Base-by-base conservation (phyloP, 2,113 vertebrate species). In the Saiga tatarica region DNA sequence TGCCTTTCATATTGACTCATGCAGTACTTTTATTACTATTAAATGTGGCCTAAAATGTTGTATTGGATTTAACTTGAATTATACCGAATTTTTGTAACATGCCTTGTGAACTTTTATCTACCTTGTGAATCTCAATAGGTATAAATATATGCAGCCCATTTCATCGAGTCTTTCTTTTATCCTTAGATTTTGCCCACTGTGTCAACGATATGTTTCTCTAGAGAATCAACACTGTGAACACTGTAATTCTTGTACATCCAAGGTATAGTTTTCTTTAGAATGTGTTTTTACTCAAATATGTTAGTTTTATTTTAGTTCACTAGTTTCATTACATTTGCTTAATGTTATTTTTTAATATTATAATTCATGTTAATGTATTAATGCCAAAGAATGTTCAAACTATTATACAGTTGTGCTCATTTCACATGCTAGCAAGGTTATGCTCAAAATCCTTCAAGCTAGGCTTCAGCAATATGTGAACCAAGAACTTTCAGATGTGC, bases 241-340 rank as follows among this genome's bases (percentile, higher is more conserved):
- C 55, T 99, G 99, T 98, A 98, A 99, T 87, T 97, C 99, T 6
- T 99, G 99, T 94, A 99, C 99, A 0, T 99, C 99, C 36, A 99
- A 99, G 99, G 99, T 99, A 99, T 6, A 93, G 94, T 82, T 94
- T 95, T 93, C 90, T 64, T 6, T 42, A 26, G 19, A 62, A 28
- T 64, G 55, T 15, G 16, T 85, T 82, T 88, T 92, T 96, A 93
- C 87, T 92, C 21, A 92, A 39, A 59, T 39, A 19, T 52, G 16
- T 39, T 79, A 25, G 7, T 90, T 94, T 81, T 91, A 79, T 47
- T 84, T 93, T 92, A 84, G 21, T 59, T 92, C 93, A 67, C 36
- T 94, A 28, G 26, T 86, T 96, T 94, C 26, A 81, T 42, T 83
- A 52, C 16, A 26, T 78, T 86, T 94, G 62, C 47, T 60, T 94